Evolutionary conservation across 1,140 invertebrate species (phyloP).

Genomic region (Scaptomyza montana): DNA sequence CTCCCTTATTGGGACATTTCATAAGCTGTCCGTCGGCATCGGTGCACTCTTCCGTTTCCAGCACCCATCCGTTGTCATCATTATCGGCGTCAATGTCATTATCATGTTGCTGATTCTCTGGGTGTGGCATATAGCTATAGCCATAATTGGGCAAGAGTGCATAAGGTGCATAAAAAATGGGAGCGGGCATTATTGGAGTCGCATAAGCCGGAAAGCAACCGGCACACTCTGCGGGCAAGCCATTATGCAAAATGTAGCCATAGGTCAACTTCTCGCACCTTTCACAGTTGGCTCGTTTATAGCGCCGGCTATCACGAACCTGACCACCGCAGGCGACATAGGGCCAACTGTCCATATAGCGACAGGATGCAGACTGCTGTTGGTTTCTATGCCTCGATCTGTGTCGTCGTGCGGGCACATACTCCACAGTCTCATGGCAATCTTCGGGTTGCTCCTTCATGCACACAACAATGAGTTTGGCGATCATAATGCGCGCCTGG

Average conservation of each 20-base stretch:
- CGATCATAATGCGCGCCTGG: constrained; percentile 66
- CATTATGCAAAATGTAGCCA: constrained; percentile 47
- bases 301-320: not conserved
- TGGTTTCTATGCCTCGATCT: constrained; percentile 10
- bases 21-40: constrained; percentile 34
- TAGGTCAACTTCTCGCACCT: constrained; percentile 51
- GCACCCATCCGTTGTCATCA: constrained; percentile 31
- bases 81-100: not conserved
- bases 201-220: constrained; percentile 46
- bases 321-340: constrained; percentile 35
- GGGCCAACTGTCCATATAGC: constrained; percentile 48
- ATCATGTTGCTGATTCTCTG: constrained; percentile 6
- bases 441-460: constrained; percentile 29
- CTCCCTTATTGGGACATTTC: constrained; percentile 38
- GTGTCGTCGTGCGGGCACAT: constrained; percentile 47
- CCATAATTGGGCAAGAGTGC: constrained; percentile 18
- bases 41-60: constrained; percentile 36
- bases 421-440: constrained; percentile 63
- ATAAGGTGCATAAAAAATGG: constrained; percentile 26
- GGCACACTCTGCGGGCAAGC: constrained; percentile 47
- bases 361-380: constrained; percentile 16
- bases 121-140: not conserved
- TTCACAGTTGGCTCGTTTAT: constrained; percentile 39
- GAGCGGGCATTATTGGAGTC: constrained; percentile 35
- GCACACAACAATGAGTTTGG: constrained; percentile 58